Base-by-base conservation (phyloP, 2,888 invertebrate species). In the Hipparchia sbordonii region DNA sequence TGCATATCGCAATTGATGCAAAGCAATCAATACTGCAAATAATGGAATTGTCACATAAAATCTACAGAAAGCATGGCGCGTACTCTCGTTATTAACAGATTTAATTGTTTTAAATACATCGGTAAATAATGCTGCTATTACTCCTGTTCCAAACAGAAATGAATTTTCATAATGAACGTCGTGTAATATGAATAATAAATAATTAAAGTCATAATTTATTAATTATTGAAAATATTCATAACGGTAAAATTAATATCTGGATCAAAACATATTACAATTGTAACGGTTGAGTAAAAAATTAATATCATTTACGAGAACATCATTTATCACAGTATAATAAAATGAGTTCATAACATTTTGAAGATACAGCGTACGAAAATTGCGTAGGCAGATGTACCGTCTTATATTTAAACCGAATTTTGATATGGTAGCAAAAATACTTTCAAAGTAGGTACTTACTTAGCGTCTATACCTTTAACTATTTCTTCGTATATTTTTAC, bases 21-120 rank as follows among this genome's bases (percentile, higher is more conserved):
- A 87, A 85, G 88, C 91, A 93, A 93, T 93, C 93, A 92, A 92
- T 92, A 90, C 88, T 86, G 91, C 91, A 93, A 93, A 93, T 92
- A 92, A 89, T 90, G 88, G 88, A 90, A 89, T 88, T 88, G 84
- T 87, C 88, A 84, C 87, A 88, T 89, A 87, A 85, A 89, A 88
- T 86, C 85, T 86, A 86, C 89, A 87, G 89, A 91, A 85, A 88
- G 78, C 83, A 87, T 88, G 87, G 82, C 79, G 79, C 79, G 76
- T 77, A 82, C 78, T 76, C 79, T 77, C 80, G 79, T 81, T 81
- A 82, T 80, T 79, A 82, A 81, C 75, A 79, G 77, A 77, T 80
- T 79, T 80, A 80, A 81, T 81, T 79, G 79, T 77, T 79, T 80
- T 78, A 79, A 80, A 76, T 77, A 78, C 72, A 61, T 72, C 71